These are phyloP conservation scores for Cyprinodon diabolis DNA, from an alignment of 2,797 vertebrate genomes.

Conservation along the genomic window DNA sequence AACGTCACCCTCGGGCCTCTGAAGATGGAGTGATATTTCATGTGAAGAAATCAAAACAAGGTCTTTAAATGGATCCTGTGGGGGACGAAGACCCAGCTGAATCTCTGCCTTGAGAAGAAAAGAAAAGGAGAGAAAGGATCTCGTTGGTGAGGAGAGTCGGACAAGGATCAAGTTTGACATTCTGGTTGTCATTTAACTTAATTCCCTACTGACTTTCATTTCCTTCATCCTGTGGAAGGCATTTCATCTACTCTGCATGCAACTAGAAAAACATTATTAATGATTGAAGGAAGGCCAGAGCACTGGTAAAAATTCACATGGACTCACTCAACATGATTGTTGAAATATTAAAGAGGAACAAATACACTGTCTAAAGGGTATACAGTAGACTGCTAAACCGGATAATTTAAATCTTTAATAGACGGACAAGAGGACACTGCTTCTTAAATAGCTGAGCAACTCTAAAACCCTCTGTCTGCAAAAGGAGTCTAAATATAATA, in stretches of 20 bases:
- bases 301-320: neutral
- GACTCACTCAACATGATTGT: constrained; percentile 4
- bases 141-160: constrained; percentile 23
- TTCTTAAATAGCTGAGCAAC: neutral
- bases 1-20: constrained; percentile 36
- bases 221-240: constrained; percentile 23
- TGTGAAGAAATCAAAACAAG: constrained; percentile 68
- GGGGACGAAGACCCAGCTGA: constrained; percentile 43
- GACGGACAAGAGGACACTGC: neutral
- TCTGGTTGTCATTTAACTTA: constrained; percentile 50
- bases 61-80: constrained; percentile 48
- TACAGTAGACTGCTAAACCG: neutral
- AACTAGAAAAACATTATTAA: constrained; percentile 26
- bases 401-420: neutral
- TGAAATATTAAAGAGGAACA: constrained; percentile 13
- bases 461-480: too few relatives aligned
- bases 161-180: constrained; percentile 46
- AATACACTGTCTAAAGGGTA: neutral
- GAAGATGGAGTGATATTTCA: constrained; percentile 62
- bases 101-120: constrained; percentile 40
- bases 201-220: constrained; percentile 35
- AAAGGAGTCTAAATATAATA: too few relatives aligned
- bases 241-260: constrained; percentile 26
- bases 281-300: constrained; percentile 8
- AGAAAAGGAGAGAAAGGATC: constrained; percentile 8